These are phyloP conservation scores for Dysmachus trigonus DNA, from an alignment of 2,888 invertebrate species.

Conservation along the genomic window DNA sequence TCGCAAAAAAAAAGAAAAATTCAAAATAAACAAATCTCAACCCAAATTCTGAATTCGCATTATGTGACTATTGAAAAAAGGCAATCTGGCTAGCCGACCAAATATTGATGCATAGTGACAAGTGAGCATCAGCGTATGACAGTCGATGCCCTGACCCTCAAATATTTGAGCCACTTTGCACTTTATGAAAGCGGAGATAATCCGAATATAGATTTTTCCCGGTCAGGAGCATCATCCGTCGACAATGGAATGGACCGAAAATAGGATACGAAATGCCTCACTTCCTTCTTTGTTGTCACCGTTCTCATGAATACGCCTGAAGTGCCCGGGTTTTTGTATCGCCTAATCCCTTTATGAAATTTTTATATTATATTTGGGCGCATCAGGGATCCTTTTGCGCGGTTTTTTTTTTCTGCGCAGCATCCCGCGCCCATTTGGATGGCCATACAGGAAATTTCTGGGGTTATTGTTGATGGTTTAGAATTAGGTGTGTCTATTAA, in stretches of 20 bases:
- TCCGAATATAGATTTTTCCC: neutral
- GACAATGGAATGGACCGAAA: neutral
- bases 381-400: neutral
- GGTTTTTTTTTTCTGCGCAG: constrained; percentile 25
- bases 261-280: constrained; percentile 28
- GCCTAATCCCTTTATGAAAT: constrained; percentile 35
- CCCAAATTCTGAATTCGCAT: neutral
- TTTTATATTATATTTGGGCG: constrained; percentile 31
- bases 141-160: neutral
- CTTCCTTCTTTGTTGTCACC: constrained; percentile 35
- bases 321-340: neutral
- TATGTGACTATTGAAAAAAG: neutral
- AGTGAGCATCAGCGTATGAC: constrained; percentile 18
- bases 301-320: neutral
- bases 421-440: neutral
- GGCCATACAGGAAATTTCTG: neutral
- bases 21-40: neutral
- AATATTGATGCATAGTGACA: constrained; percentile 29
- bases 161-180: constrained; percentile 27
- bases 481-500: constrained; percentile 31
- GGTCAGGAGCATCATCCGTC: neutral
- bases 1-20: neutral
- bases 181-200: neutral
- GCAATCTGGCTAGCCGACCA: neutral
- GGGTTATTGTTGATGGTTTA: neutral